Evolutionary conservation across 2,888 invertebrate species (phyloP).

Genomic region (Harmothoe impar): DNA sequence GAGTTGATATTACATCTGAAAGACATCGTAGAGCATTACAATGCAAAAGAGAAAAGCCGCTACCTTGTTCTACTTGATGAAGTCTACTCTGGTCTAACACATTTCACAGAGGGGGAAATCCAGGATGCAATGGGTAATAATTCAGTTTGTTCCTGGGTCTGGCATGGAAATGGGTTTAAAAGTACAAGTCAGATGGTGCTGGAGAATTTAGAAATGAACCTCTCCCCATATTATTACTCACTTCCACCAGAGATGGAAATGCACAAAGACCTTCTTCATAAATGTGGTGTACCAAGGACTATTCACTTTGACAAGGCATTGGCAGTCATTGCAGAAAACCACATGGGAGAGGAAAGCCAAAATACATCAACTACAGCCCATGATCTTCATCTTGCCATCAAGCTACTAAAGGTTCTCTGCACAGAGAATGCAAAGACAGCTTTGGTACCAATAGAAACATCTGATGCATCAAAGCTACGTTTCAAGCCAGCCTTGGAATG

Average conservation of each 20-base stretch:
- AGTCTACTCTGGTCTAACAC: slow-evolving; percentile 66
- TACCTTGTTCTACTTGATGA: slow-evolving; percentile 66
- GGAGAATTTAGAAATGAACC: slow-evolving; percentile 62
- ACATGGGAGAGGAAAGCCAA: slow-evolving; percentile 64
- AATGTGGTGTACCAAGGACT: slow-evolving; percentile 68
- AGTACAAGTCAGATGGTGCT: slow-evolving; percentile 63
- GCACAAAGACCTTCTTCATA: slow-evolving; percentile 68
- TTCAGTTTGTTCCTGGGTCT: slow-evolving; percentile 70
- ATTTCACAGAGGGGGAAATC: slow-evolving; percentile 60
- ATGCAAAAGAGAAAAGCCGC: slow-evolving; percentile 67
- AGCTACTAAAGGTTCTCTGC: neutral
- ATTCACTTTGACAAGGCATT: slow-evolving; percentile 66
- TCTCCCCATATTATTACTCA: neutral
- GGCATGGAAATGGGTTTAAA: slow-evolving; percentile 74
- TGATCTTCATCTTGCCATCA: slow-evolving; percentile 21
- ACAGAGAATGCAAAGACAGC: neutral
- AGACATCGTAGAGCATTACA: slow-evolving; percentile 66
- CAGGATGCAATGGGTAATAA: slow-evolving; percentile 7
- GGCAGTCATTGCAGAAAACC: slow-evolving; percentile 42
- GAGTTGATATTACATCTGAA: slow-evolving; percentile 68
- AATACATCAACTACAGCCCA: neutral
- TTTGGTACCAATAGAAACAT: neutral
- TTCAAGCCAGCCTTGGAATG: slow-evolving; percentile 70
- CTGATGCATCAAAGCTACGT: slow-evolving; percentile 47
- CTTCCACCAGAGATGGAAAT: slow-evolving; percentile 64